Percentiles rank a stretch among this genome's conserved stretches.
These are phyloP conservation scores for Streblospio benedicti DNA, from an alignment of 1,140 invertebrate genomes.

Conservation along the genomic window DNA sequence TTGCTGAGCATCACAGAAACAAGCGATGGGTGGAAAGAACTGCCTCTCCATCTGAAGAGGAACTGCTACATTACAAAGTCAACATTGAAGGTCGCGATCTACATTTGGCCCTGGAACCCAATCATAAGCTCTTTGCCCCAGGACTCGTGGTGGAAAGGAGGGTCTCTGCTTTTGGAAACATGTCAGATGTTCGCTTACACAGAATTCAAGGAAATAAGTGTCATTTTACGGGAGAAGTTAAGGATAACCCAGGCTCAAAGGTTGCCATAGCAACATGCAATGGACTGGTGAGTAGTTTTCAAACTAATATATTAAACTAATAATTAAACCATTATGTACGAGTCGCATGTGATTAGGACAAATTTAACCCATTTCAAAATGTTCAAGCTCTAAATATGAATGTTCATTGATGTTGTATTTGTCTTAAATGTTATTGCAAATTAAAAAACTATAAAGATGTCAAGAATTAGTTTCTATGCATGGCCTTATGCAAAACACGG, in stretches of 20 bases:
- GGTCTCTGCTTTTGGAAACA: constrained; percentile 49
- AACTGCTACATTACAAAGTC: constrained; percentile 58
- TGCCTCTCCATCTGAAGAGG: constrained; percentile 6
- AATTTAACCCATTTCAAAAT: too few relatives aligned
- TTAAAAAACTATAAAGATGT: too few relatives aligned
- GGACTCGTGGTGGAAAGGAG: constrained; percentile 60
- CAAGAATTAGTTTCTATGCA: too few relatives aligned
- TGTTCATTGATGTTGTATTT: too few relatives aligned
- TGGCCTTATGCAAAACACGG: too few relatives aligned
- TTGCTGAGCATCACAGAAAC: constrained; percentile 14
- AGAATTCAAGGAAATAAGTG: constrained; percentile 46
- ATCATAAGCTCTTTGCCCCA: constrained; percentile 59
- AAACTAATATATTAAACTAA: too few relatives aligned
- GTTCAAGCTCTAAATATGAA: too few relatives aligned
- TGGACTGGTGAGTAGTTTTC: constrained; percentile 65
- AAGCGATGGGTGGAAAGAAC: constrained; percentile 16
- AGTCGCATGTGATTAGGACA: too few relatives aligned
- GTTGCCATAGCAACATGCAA: constrained; percentile 71
- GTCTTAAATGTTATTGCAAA: too few relatives aligned
- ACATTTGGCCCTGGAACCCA: constrained; percentile 55
- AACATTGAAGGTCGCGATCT: constrained; percentile 50
- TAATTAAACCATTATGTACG: too few relatives aligned
- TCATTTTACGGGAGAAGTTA: constrained; percentile 66
- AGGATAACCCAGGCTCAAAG: constrained; percentile 57
- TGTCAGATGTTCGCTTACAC: constrained; percentile 27